Base-by-base conservation (phyloP, 1,140 invertebrate genomes). In the Polypedilum pembai region DNA sequence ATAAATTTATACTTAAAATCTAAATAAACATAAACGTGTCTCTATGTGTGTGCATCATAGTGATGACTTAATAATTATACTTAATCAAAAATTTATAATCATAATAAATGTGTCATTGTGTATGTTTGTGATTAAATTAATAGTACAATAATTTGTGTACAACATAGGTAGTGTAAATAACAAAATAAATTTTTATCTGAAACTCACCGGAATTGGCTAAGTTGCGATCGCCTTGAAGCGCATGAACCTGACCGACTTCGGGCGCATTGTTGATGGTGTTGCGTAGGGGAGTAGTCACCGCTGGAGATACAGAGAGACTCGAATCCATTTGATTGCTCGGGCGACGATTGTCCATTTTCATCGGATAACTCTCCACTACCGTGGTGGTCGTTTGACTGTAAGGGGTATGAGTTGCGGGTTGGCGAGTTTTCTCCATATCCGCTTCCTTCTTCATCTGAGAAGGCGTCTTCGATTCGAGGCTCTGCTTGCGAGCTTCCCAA, bases 361-460 rank as follows among this genome's bases (percentile, higher is more conserved):
- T 84, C 86, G 85, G 86, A 86, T 86, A 87, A 81, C 85, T 86
- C 85, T 87, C 86, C 86, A 86, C 81, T 82, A 80, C 81, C 81
- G 81, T 82, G 80, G 81, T 80, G 80, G 81, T 81, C 82, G 81
- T 81, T 80, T 79, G 81, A 79, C 76, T 82, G 81, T 78, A 81
- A 80, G 80, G 80, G 76, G 77, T 82, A 82, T 77, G 81, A 82
- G 80, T 82, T 80, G 81, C 80, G 76, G 78, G 81, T 81, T 78
- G 81, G 81, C 80, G 81, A 82, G n/a, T 56, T 56, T 80, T 80
- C 81, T 80, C 80, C 79, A 80, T 79, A 82, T 80, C 81, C 81
- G 78, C 80, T 82, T 77, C 80, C 81, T 79, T 82, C 81, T 80
- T 82, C 81, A 80, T 82, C 81, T 80, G 81, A 82, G 81, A 82